phyloP scores from a whole-genome alignment of 2,113 vertebrate genomes.

The Actinemys pallida region DNA sequence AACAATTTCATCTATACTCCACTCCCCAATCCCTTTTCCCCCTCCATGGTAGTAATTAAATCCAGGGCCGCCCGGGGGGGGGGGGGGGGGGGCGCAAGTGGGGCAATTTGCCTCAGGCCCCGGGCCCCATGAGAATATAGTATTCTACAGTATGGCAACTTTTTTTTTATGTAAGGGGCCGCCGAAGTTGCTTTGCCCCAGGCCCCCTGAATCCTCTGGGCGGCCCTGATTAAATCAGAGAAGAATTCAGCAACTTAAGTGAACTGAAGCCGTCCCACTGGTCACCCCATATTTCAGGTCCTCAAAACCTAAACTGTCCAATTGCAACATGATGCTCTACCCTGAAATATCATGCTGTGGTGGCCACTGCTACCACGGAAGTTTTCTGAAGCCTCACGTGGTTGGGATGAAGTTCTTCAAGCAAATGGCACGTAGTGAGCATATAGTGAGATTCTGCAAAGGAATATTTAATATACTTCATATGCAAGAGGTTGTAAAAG shows the following conservation, averaged over 20 bases:
- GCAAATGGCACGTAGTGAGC: rapidly evolving
- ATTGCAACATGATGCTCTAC: rapidly evolving
- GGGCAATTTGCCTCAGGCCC: too few relatives aligned
- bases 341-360: rapidly evolving
- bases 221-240: neutral
- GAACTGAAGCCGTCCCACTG: neutral
- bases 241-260: neutral
- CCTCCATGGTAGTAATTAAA: neutral
- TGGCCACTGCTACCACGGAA: rapidly evolving
- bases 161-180: too few relatives aligned
- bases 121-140: too few relatives aligned
- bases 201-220: too few relatives aligned
- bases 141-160: too few relatives aligned
- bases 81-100: too few relatives aligned
- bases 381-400: rapidly evolving
- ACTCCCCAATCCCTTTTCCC: neutral
- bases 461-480: neutral
- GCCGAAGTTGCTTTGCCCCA: too few relatives aligned
- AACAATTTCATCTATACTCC: neutral
- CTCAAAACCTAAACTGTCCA: rapidly evolving
- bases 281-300: neutral
- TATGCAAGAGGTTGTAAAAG: neutral
- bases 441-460: neutral
- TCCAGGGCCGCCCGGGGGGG: too few relatives aligned
- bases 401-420: rapidly evolving